phyloP scores from a whole-genome alignment of 2,888 invertebrate genomes.

The Nasonia oneida region DNA sequence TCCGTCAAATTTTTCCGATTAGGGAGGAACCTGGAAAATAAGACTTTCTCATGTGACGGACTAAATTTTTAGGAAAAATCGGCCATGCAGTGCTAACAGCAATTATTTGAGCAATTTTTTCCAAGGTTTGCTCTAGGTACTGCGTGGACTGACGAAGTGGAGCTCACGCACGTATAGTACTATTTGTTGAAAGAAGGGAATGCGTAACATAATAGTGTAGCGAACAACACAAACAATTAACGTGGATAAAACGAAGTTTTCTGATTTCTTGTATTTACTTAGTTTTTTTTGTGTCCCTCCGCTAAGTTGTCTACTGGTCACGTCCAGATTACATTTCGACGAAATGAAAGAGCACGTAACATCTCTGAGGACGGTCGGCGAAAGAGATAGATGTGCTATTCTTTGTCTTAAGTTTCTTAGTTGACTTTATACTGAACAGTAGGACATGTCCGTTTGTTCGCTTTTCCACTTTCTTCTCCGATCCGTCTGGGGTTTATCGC shows the following conservation, averaged over 20 bases:
- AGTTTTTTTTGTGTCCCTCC: neutral
- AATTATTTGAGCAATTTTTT: no score
- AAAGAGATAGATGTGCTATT: constrained; percentile 26
- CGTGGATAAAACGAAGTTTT: neutral
- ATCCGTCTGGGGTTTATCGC: constrained; percentile 30
- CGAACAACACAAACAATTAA: neutral
- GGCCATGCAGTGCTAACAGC: no score
- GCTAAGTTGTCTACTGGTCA: neutral
- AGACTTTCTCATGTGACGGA: no score
- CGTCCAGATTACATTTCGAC: constrained; percentile 32
- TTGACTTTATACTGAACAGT: constrained; percentile 31
- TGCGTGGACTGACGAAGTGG: no score
- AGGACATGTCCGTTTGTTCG: constrained; percentile 37
- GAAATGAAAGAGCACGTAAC: constrained; percentile 39
- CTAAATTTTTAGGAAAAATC: no score
- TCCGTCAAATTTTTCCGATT: neutral
- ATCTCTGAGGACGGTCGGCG: constrained; percentile 17
- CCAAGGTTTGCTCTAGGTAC: no score
- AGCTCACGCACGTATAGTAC: no score
- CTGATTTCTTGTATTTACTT: neutral
- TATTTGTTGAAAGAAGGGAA: neutral
- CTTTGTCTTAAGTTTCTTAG: constrained; percentile 39
- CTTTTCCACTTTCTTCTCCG: constrained; percentile 32
- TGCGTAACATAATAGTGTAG: neutral
- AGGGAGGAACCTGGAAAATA: no score